Base-by-base conservation (phyloP, 2,113 vertebrate genomes). In the Archilochus colubris region DNA sequence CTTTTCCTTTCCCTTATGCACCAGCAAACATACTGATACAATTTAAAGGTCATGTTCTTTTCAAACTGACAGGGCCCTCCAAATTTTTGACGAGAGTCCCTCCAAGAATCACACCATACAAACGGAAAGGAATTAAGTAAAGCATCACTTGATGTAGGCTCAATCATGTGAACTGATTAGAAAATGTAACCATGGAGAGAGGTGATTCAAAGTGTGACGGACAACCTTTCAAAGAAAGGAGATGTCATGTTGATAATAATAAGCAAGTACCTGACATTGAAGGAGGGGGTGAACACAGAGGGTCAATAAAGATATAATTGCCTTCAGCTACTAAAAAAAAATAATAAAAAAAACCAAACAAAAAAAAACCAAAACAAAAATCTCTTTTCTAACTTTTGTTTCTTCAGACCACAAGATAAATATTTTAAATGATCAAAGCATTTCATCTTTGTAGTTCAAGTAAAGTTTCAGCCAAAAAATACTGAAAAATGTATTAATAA, bases 31-130 rank as follows among this genome's bases (percentile, higher is more conserved):
- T 99, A 99, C 99, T 99, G 99, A 99, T 99, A 99, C 99, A 98
- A 98, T 99, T 99, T 99, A 99, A 99, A 99, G 99, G 99, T 99
- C 99, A 99, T 99, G 99, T 99, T 99, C 99, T 99, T 99, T 99
- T 99, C 99, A 99, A 98, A 98, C 98, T 99, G 99, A 99, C 99
- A 99, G 98, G 98, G 98, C 99, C 98, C 98, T 99, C 99, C 98
- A 98, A 99, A 99, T 99, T 98, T 98, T 98, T 99, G 99, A 99
- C 97, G 98, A 98, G 98, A 97, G 98, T 98, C 98, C 98, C 98
- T 99, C 98, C 97, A 98, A 98, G 98, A 98, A 98, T 98, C 98
- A 97, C 97, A 95, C 96, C 94, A 94, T 91, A 97, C 97, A 97
- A 98, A 98, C 96, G 85, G 97, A 98, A 98, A 97, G 97, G 98